Percentiles rank a stretch among this genome's conserved stretches.
Conservation (phyloP, 2,113 vertebrate genomes). For the Nesogale talazaci region DNA sequence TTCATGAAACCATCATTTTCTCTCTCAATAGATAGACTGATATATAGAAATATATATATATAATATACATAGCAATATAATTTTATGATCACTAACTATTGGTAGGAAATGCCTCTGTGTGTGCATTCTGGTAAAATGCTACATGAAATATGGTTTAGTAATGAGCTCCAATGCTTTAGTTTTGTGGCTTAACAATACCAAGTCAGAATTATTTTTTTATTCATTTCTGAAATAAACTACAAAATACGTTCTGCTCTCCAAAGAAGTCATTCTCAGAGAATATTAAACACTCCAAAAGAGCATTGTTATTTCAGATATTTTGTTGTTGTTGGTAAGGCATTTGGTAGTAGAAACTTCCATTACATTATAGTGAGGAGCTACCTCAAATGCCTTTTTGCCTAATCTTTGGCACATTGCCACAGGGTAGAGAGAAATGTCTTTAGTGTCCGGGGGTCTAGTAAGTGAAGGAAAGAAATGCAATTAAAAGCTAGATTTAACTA, state of each 20-base stretch:
- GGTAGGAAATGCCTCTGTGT: not conserved
- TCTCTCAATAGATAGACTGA: too few relatives aligned
- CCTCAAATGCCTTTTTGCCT: not conserved
- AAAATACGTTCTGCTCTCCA: slow-evolving; percentile 23
- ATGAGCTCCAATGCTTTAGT: slow-evolving; percentile 47
- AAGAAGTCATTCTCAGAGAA: slow-evolving; percentile 40
- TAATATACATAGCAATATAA: not conserved
- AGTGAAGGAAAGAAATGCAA: not conserved
- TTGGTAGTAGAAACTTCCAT: not conserved
- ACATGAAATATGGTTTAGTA: slow-evolving; percentile 21
- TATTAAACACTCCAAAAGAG: slow-evolving; percentile 8
- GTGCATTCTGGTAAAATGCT: slow-evolving; percentile 19
- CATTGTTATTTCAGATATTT: not conserved
- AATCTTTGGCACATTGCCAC: not conserved
- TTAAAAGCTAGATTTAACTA: not conserved
- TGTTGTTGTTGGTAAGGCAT: slow-evolving; percentile 29
- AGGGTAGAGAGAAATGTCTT: not conserved
- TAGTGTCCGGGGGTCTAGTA: not conserved
- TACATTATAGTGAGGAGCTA: slow-evolving; percentile 2
- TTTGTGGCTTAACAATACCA: slow-evolving; percentile 67
- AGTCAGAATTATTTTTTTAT: slow-evolving; percentile 52
- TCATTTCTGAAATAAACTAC: slow-evolving; percentile 52
- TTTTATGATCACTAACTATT: accelerated
- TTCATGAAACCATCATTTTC: not conserved
- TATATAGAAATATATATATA: too few relatives aligned